These are phyloP conservation scores for Paramisgurnus dabryanus DNA, from an alignment of 2,113 vertebrate species.

Conservation along the genomic window DNA sequence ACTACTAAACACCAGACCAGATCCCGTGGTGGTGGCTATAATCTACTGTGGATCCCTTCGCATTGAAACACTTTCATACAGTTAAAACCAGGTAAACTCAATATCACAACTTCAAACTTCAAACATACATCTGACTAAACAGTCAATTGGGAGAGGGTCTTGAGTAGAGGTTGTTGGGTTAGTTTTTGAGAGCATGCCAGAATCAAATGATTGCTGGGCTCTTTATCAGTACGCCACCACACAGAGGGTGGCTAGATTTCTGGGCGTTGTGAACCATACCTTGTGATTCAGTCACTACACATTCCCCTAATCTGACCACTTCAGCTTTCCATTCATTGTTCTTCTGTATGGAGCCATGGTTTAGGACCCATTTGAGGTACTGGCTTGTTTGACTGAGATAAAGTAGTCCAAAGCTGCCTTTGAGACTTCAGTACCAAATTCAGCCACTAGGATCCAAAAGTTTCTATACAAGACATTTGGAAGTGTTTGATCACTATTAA, in stretches of 20 bases:
- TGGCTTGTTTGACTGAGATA: conserved; percentile 69
- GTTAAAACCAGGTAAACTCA: conserved; percentile 12
- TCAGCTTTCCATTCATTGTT: conserved; percentile 69
- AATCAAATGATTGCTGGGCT: conserved; percentile 54
- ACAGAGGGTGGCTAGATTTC: conserved; percentile 56
- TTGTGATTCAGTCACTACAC: conserved; percentile 57
- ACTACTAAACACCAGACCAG: not conserved
- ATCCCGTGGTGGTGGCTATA: not conserved
- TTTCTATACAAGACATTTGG: conserved; percentile 5
- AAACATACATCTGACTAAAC: conserved; percentile 36
- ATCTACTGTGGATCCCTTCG: not conserved
- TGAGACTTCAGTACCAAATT: conserved; percentile 11
- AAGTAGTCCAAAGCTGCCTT: conserved; percentile 48
- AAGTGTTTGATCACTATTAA: no score
- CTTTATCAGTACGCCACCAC: conserved; percentile 46
- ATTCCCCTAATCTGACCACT: conserved; percentile 61
- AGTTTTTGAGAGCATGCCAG: conserved; percentile 49
- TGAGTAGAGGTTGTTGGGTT: conserved; percentile 24
- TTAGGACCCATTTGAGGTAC: conserved; percentile 63
- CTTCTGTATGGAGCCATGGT: conserved; percentile 59
- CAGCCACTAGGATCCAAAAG: conserved; percentile 16
- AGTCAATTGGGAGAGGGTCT: conserved; percentile 11
- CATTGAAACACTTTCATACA: conserved; percentile 15
- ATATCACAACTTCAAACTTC: conserved; percentile 45
- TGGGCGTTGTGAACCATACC: conserved; percentile 55